Evolutionary conservation across 2,797 vertebrate genomes (phyloP).

Genomic region (Sebastes itinus): DNA sequence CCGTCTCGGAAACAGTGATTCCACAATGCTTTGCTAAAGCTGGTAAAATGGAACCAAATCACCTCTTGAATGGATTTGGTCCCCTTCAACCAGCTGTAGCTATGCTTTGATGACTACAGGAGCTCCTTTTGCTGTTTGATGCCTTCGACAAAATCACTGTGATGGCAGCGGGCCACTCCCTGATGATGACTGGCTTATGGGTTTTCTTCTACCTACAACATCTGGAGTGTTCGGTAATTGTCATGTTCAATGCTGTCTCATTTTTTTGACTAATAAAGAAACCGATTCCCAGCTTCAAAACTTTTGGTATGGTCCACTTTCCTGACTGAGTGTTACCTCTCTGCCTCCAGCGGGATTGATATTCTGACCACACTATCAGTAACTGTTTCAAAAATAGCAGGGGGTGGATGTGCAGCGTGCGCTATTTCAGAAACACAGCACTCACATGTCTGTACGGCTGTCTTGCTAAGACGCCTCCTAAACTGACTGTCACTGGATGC

Average conservation of each 20-base stretch:
- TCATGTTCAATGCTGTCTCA: constrained; percentile 55
- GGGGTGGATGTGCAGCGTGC: constrained; percentile 39
- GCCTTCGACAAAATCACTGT: constrained; percentile 40
- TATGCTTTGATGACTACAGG: constrained; percentile 97
- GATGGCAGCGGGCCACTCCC: constrained; percentile 14
- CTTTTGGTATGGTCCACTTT: constrained; percentile 64
- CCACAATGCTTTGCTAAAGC: constrained; percentile 99
- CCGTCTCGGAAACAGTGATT: constrained; percentile 53
- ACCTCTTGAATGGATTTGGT: constrained; percentile 99
- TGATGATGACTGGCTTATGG: constrained; percentile 26
- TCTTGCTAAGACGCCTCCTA: constrained; percentile 56
- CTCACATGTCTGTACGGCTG: constrained; percentile 61
- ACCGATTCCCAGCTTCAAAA: constrained; percentile 48
- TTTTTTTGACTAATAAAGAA: constrained; percentile 67
- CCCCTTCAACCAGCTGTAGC: constrained; percentile 99
- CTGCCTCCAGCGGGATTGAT: constrained; percentile 56
- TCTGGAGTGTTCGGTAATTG: constrained; percentile 45
- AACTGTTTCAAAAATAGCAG: constrained; percentile 71
- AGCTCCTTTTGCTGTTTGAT: constrained; percentile 44
- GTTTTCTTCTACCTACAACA: constrained; percentile 22
- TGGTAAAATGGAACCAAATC: constrained; percentile 99
- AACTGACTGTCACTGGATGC: constrained; percentile 58
- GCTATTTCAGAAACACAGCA: constrained; percentile 64
- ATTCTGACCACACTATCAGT: constrained; percentile 64
- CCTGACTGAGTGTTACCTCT: constrained; percentile 57